Conservation (phyloP, 2,113 vertebrate species). For the Grantiella picta region DNA sequence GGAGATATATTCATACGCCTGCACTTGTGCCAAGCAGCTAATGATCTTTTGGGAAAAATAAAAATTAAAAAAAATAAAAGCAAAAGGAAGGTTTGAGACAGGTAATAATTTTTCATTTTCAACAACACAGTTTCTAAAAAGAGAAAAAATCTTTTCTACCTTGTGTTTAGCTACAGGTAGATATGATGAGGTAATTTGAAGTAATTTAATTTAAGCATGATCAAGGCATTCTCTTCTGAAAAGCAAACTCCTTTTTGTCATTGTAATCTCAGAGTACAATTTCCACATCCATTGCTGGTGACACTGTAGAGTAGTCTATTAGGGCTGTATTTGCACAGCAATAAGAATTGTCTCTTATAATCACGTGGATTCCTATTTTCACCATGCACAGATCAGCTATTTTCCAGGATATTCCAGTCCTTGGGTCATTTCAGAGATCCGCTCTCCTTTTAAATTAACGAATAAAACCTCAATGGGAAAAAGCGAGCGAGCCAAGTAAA, state of each 20-base stretch:
- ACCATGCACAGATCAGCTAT: background rate
- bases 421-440: background rate
- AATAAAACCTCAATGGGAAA: background rate
- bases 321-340: background rate
- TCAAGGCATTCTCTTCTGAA: background rate
- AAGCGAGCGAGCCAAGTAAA: background rate
- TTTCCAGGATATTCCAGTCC: background rate
- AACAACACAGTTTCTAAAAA: background rate
- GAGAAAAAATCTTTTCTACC: background rate
- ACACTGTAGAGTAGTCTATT: background rate
- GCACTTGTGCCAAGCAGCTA: background rate
- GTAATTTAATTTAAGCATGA: background rate
- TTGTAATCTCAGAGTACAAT: background rate
- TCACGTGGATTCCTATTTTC: background rate
- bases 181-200: background rate
- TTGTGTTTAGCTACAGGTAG: background rate
- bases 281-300: background rate
- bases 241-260: background rate
- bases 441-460: background rate
- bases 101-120: background rate
- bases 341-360: background rate
- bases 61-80: background rate
- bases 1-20: background rate
- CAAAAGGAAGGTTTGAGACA: background rate
- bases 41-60: background rate